These are phyloP conservation scores for Temnothorax unifasciatus DNA, from an alignment of 2,888 invertebrate species.

Conservation along the genomic window DNA sequence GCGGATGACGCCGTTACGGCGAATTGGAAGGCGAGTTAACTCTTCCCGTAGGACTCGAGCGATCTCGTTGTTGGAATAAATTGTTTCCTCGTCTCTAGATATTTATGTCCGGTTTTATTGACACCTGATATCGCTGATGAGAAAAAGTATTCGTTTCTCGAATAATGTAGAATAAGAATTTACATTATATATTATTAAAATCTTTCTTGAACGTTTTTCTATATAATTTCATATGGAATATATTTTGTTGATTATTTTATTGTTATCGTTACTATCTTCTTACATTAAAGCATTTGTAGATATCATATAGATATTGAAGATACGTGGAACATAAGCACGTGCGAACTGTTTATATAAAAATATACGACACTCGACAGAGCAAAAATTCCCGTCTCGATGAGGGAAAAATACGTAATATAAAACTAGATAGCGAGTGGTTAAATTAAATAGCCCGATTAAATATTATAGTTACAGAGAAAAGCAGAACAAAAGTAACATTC, in stretches of 20 bases:
- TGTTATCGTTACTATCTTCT: neutral
- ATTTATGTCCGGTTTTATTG: slow-evolving; percentile 3
- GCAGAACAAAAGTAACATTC: slow-evolving; percentile 25
- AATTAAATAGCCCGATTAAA: slow-evolving; percentile 46
- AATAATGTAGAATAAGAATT: neutral
- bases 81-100: slow-evolving; percentile 20
- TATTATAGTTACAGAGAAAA: slow-evolving; percentile 29
- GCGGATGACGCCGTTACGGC: slow-evolving; percentile 37
- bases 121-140: neutral
- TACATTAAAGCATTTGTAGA: neutral
- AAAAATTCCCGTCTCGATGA: neutral
- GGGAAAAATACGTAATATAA: neutral
- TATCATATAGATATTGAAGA: neutral
- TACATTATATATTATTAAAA: neutral
- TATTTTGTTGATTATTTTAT: neutral
- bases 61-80: slow-evolving; percentile 35
- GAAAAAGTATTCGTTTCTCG: neutral
- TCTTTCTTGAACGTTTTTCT: neutral
- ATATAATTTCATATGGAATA: neutral
- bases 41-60: slow-evolving; percentile 34
- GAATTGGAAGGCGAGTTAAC: slow-evolving; percentile 48
- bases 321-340: neutral
- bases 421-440: slow-evolving; percentile 11
- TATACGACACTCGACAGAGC: neutral
- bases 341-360: slow-evolving; percentile 10